Percentiles rank a stretch among this genome's conserved stretches.
Evolutionary conservation across 2,113 vertebrate species (phyloP).

Genomic region (Cathartes aura): DNA sequence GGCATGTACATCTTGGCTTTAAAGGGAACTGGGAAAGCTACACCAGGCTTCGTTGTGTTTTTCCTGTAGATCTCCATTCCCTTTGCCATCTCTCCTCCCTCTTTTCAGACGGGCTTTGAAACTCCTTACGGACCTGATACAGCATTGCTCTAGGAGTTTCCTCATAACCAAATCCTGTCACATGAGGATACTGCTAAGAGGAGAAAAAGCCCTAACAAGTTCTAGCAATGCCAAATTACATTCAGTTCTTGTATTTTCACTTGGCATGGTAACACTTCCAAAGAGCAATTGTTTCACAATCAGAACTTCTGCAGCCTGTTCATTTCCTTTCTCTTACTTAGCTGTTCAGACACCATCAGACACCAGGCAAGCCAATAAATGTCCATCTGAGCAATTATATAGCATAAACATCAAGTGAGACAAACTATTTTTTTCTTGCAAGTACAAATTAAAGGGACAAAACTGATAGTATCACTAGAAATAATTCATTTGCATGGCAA

Average conservation of each 20-base stretch:
- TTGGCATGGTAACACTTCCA: conserved; percentile 67
- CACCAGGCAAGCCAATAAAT: conserved; percentile 13
- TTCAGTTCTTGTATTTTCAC: conserved; percentile 67
- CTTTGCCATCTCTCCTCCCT: conserved; percentile 61
- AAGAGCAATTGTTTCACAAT: conserved; percentile 61
- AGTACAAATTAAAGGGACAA: not conserved
- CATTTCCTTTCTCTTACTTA: conserved; percentile 44
- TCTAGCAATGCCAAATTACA: conserved; percentile 52
- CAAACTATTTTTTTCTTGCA: not conserved
- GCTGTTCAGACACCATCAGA: conserved; percentile 45
- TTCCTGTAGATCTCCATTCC: conserved; percentile 34
- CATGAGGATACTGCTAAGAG: conserved; percentile 60
- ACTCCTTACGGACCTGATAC: conserved; percentile 24
- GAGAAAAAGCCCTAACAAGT: conserved; percentile 54
- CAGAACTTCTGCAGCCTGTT: conserved; percentile 61
- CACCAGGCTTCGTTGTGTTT: conserved; percentile 25
- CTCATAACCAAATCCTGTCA: conserved; percentile 66
- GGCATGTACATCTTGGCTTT: conserved; percentile 51
- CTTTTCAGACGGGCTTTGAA: conserved; percentile 51
- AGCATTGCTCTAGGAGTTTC: conserved; percentile 58
- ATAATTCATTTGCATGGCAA: not conserved
- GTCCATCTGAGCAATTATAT: not conserved
- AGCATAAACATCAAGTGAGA: not conserved
- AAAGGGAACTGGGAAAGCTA: conserved; percentile 44
- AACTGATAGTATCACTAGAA: not conserved